Base-by-base conservation (phyloP, 2,888 invertebrate species). In the Muschampia plurimacula region DNA sequence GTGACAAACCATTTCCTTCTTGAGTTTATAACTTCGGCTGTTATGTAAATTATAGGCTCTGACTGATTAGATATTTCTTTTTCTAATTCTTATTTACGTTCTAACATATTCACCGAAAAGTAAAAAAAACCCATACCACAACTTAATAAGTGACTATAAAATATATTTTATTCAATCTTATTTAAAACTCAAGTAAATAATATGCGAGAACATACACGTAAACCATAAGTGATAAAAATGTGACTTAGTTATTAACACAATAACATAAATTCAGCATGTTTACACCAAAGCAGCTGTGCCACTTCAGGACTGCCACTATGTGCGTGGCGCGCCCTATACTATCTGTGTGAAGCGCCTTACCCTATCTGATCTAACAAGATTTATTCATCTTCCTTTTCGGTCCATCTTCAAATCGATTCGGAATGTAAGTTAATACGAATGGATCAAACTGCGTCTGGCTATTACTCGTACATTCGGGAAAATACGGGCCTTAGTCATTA, bases 331-430 rank as follows among this genome's bases (percentile, higher is more conserved):
- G 22, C 22, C 22, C 22, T 22, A 22, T 22, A 77, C 79, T 44
- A 75, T 82, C 82, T 49, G 57, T 72, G 78, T 69, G 74, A 60
- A 68, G 73, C 77, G 76, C 76, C 74, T 78, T 82, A 85, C 39
- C 28, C 12, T 10, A 59, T 85, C 84, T 81, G 81, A 86, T 85
- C 79, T 82, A 78, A 66, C 36, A 81, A 84, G 88, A 89, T 89
- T 88, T 88, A 89, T 85, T 69, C 72, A 73, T 79, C 71, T 77
- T 76, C 74, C 65, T 66, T 71, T 71, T 71, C 71, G 66, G 46
- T 77, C 75, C 71, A 79, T 81, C 77, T 78, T 81, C 75, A 76
- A 76, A 81, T 78, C 77, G 77, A 81, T 79, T 75, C 74, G 79
- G 77, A 78, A 80, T 77, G 72, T 74, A 77, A 75, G 73, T 77